A percentile compares a stretch with the other conserved stretches of the same genome.
These are phyloP conservation scores for Xenentodon cancila DNA, from an alignment of 2,797 vertebrate genomes.

Conservation along the genomic window DNA sequence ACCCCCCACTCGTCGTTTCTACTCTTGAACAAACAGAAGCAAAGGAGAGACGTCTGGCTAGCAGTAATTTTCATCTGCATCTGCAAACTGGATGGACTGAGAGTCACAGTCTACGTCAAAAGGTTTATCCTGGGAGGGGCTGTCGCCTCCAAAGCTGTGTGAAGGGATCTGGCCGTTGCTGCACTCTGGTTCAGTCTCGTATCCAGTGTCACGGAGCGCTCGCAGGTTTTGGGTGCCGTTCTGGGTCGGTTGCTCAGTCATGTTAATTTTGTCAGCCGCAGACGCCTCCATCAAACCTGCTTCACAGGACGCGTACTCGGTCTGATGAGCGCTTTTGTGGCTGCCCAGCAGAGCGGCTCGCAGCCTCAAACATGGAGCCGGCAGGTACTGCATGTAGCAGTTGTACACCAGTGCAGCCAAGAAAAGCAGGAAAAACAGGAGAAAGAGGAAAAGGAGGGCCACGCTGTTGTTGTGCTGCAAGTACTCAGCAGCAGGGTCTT, in stretches of 20 bases:
- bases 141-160: conserved; percentile 75
- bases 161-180: conserved; percentile 86
- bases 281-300: conserved; percentile 87
- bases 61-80: conserved; percentile 82
- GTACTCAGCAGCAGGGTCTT: conserved; percentile 85
- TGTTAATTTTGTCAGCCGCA: conserved; percentile 81
- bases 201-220: conserved; percentile 90
- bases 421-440: conserved; percentile 92
- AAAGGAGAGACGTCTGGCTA: conserved; percentile 21
- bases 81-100: conserved; percentile 90
- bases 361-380: conserved; percentile 88
- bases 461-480: conserved; percentile 86
- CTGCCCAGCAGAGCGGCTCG: conserved; percentile 86
- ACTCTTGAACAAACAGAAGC: not conserved
- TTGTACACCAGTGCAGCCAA: conserved; percentile 90
- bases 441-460: conserved; percentile 90
- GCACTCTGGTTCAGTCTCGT: conserved; percentile 92
- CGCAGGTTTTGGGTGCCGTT: conserved; percentile 86
- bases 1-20: conserved; percentile 6
- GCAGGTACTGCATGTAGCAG: conserved; percentile 96
- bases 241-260: conserved; percentile 77
- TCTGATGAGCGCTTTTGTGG: conserved; percentile 84
- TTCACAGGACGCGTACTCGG: conserved; percentile 89
- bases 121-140: conserved; percentile 82
- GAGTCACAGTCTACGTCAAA: conserved; percentile 93